A percentile compares a stretch with the other conserved stretches of the same genome.
Evolutionary conservation across 2,797 vertebrate genomes (phyloP).

Genomic region (Fistularia tabacaria): DNA sequence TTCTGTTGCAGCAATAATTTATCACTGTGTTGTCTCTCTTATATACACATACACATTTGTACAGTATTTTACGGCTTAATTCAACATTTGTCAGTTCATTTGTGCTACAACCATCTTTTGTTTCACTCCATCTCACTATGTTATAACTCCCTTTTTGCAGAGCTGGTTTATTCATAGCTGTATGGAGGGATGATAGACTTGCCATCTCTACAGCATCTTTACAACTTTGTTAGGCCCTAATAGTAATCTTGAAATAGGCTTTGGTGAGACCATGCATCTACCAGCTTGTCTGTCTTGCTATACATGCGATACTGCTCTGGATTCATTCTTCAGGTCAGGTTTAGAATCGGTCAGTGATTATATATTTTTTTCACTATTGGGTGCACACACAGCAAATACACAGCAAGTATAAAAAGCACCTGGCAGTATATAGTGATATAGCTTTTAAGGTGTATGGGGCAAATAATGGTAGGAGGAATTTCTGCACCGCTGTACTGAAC

Average conservation of each 20-base stretch:
- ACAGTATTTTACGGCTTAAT: slow-evolving; percentile 7
- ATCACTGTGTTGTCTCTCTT: slow-evolving; percentile 6
- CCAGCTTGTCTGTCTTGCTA: slow-evolving; percentile 65
- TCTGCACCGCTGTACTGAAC: slow-evolving; percentile 12
- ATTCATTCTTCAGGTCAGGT: slow-evolving; percentile 65
- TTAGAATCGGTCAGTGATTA: slow-evolving; percentile 58
- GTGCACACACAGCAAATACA: too few species aligned
- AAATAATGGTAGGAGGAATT: slow-evolving; percentile 18
- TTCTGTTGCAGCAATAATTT: slow-evolving; percentile 16
- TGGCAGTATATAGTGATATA: slow-evolving; percentile 22
- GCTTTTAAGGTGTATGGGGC: slow-evolving; percentile 4
- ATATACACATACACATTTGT: not conserved
- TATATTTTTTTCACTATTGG: slow-evolving; percentile 51
- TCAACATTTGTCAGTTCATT: slow-evolving; percentile 30
- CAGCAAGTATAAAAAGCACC: slow-evolving; percentile 30
- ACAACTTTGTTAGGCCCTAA: slow-evolving; percentile 50
- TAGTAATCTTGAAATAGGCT: slow-evolving; percentile 51
- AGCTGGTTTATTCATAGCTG: slow-evolving; percentile 37
- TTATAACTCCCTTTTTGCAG: slow-evolving; percentile 41
- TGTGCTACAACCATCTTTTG: slow-evolving; percentile 27
- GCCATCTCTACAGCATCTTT: slow-evolving; percentile 52
- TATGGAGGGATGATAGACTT: slow-evolving; percentile 40
- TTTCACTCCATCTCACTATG: slow-evolving; percentile 42
- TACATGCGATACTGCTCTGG: slow-evolving; percentile 58
- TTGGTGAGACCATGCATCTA: slow-evolving; percentile 53